Evolutionary conservation across 1,140 invertebrate genomes (phyloP).

Genomic region (Drosophila pallidifrons): DNA sequence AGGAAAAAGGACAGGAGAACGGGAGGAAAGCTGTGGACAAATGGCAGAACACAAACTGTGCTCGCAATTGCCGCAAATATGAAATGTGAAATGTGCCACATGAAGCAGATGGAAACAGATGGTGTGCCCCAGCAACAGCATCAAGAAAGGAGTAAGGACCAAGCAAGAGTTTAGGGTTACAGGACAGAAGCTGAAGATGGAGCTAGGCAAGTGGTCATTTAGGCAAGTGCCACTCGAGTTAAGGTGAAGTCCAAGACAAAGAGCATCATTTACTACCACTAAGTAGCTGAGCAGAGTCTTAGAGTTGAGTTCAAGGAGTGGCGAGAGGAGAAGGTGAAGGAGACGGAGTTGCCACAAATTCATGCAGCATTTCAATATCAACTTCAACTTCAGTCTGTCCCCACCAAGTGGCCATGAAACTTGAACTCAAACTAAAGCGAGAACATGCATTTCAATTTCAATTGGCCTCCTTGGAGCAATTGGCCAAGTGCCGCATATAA

Average conservation of each 20-base stretch:
- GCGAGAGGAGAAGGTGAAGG: no score
- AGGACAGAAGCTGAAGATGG: not conserved
- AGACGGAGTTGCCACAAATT: not conserved
- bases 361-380: constrained; percentile 32
- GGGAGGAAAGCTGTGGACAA: constrained; percentile 16
- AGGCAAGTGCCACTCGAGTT: constrained; percentile 30
- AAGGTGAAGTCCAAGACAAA: constrained; percentile 38
- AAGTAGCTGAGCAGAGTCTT: not conserved
- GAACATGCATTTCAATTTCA: constrained; percentile 34
- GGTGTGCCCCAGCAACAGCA: not conserved
- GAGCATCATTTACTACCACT: not conserved
- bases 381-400: constrained; percentile 10
- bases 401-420: constrained; percentile 22
- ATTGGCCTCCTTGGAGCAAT: constrained; percentile 18
- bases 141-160: not conserved
- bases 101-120: constrained; percentile 31
- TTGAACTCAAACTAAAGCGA: not conserved
- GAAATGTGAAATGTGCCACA: constrained; percentile 49
- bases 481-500: constrained; percentile 22
- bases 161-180: constrained; percentile 15
- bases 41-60: constrained; percentile 21
- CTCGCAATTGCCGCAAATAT: constrained; percentile 46
- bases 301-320: not conserved
- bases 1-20: constrained; percentile 19
- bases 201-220: constrained; percentile 45